A percentile compares a stretch with the other conserved stretches of the same genome.
phyloP scores from a whole-genome alignment of 2,888 invertebrate species.

The Crematogaster levior region DNA sequence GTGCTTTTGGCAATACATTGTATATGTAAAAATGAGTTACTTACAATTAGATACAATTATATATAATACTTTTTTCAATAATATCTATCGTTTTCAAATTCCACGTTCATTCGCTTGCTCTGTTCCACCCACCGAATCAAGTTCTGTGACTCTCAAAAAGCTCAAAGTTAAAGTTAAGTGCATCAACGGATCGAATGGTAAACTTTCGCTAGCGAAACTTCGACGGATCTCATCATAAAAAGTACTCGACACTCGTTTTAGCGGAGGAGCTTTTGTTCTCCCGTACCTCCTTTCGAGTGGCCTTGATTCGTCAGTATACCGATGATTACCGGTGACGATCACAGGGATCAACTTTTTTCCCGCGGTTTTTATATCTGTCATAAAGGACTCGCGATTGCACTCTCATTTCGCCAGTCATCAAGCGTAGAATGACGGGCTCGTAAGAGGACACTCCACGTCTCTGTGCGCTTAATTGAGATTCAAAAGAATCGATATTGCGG shows the following conservation, averaged over 20 bases:
- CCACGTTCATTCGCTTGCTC: not conserved
- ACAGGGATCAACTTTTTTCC: slow-evolving; percentile 33
- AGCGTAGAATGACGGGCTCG: slow-evolving; percentile 12
- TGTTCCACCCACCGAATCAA: slow-evolving; percentile 6
- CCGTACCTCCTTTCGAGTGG: slow-evolving; percentile 12
- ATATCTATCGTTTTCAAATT: not conserved
- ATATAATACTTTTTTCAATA: no score
- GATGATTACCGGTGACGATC: slow-evolving; percentile 36
- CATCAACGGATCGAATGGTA: slow-evolving; percentile 66
- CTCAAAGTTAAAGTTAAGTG: slow-evolving; percentile 66
- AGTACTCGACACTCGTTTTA: slow-evolving; percentile 39
- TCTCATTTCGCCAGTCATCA: slow-evolving; percentile 33
- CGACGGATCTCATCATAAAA: slow-evolving; percentile 32
- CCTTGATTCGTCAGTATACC: slow-evolving; percentile 24
- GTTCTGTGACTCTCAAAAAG: slow-evolving; percentile 60
- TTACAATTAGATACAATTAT: no score
- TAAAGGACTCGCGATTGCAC: slow-evolving; percentile 32
- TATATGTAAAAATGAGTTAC: no score
- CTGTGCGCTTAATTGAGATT: slow-evolving; percentile 38
- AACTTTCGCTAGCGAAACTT: slow-evolving; percentile 45
- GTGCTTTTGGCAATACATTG: no score
- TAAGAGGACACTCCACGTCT: not conserved
- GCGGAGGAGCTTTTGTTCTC: slow-evolving; percentile 19
- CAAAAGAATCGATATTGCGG: slow-evolving; percentile 43
- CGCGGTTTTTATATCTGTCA: slow-evolving; percentile 4